Conservation (phyloP, 2,113 vertebrate genomes). For the Oreochromis tanganicae region DNA sequence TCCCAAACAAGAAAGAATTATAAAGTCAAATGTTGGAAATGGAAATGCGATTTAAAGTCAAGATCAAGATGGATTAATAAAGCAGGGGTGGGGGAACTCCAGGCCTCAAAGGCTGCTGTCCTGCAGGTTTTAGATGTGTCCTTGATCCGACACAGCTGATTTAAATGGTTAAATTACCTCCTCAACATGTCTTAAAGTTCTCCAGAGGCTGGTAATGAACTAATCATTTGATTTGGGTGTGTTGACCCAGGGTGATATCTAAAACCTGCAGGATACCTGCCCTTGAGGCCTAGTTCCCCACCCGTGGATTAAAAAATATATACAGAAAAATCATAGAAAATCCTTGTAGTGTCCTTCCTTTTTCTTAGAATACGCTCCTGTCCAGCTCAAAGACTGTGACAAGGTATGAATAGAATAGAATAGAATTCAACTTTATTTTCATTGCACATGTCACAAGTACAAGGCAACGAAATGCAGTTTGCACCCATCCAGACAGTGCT, state of each 20-base stretch:
- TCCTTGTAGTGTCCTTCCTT: not conserved
- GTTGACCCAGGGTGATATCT: not conserved
- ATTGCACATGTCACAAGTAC: not conserved
- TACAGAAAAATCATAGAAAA: not conserved
- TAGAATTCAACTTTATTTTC: not conserved
- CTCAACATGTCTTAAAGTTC: too few species aligned
- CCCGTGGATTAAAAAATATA: not conserved
- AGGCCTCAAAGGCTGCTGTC: too few species aligned
- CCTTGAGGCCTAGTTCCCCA: not conserved
- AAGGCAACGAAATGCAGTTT: not conserved
- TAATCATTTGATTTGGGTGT: accelerated
- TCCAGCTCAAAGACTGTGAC: not conserved
- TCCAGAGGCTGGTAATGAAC: not conserved
- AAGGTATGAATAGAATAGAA: not conserved
- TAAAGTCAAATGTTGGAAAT: too few species aligned
- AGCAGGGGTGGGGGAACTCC: too few species aligned
- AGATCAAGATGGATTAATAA: too few species aligned
- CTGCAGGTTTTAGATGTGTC: too few species aligned
- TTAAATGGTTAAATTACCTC: too few species aligned
- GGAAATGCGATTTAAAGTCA: too few species aligned
- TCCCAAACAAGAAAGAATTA: too few species aligned
- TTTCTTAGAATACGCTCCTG: not conserved
- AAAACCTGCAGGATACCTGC: not conserved
- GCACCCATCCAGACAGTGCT: not conserved
- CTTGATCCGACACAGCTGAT: too few species aligned